Evolutionary conservation across 2,888 invertebrate genomes (phyloP), one percentile per base, ranked within the genome.

Genomic region (Microctonus hyperodae): DNA sequence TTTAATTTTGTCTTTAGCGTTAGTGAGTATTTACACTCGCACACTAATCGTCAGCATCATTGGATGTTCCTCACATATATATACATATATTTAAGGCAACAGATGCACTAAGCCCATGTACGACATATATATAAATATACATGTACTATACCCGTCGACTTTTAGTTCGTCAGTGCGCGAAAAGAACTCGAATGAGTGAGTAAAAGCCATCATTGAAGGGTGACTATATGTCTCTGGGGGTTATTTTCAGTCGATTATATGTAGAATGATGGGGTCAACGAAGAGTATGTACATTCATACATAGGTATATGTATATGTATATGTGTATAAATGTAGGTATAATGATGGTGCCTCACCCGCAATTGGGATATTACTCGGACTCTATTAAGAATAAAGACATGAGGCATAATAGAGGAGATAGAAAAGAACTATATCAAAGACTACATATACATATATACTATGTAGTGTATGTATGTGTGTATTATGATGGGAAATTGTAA

Each of bases 161-260:
- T 62, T 35, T 37, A 22, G n/a, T 33, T 60, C 33, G 33, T n/a
- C 33, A 44, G 60, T 20, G 50, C 63, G 58, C 10, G 62, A 64
- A 60, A 66, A 65, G 67, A 69, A 58, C n/a, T 50, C n/a, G 25
- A 51, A 20, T 59, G 25, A 51, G 50, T 59, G 60, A 64, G 51
- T 65, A 25, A 55, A 64, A 64, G 64, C 55, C 57, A 48, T 53
- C 53, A 35, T n/a, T 37, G 61, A 59, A 61, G 72, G 69, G 72
- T 66, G 72, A 56, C 59, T 64, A 53, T 69, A 35, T 70, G 78
- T 82, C 82, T 80, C 81, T 75, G 75, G 83, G 83, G 82, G 79
- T 82, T 83, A 82, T 83, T 83, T 82, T 82, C 81, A 79, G 82
- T 82, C 83, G 82, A 82, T 83, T 83, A 83, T 83, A 82, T 75